A percentile compares a stretch with the other conserved stretches of the same genome.
Conservation (phyloP, 2,113 vertebrate species). For the Melanerpes aurifrons region DNA sequence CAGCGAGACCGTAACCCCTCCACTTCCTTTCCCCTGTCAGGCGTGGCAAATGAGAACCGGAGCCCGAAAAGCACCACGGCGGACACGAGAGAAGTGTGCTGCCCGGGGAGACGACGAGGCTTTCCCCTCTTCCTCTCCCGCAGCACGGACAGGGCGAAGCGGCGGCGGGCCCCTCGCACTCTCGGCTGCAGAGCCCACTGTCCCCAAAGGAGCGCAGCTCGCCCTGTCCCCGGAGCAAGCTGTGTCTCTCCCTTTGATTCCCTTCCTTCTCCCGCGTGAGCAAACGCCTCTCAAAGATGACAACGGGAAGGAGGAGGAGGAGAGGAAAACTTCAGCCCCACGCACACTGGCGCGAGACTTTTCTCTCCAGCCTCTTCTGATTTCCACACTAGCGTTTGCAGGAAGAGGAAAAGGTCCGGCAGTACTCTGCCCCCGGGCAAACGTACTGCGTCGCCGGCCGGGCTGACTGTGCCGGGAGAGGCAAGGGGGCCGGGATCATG, state of each 20-base stretch:
- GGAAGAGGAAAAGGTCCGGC: neutral
- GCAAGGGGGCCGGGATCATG: too few relatives aligned
- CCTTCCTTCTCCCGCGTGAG: neutral
- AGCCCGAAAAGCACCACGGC: neutral
- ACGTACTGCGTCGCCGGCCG: neutral
- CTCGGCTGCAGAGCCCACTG: too few relatives aligned
- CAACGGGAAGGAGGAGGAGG: neutral
- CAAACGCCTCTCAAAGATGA: neutral
- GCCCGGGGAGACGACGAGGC: fast-evolving
- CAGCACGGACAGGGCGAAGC: neutral
- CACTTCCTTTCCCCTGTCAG: neutral
- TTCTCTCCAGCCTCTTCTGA: neutral
- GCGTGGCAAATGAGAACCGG: neutral
- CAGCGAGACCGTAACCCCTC: neutral
- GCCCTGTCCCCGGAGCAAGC: neutral
- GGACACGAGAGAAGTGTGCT: neutral
- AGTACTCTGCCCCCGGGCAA: neutral
- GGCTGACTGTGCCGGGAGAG: too few relatives aligned
- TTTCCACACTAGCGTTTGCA: neutral
- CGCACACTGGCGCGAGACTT: neutral
- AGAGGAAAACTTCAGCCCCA: neutral
- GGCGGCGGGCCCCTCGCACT: neutral
- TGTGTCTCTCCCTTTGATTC: neutral
- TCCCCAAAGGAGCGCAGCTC: neutral
- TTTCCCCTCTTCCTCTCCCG: too few relatives aligned